These are phyloP conservation scores for Lepidurus packardi DNA, from an alignment of 1,140 invertebrate species.

Conservation along the genomic window DNA sequence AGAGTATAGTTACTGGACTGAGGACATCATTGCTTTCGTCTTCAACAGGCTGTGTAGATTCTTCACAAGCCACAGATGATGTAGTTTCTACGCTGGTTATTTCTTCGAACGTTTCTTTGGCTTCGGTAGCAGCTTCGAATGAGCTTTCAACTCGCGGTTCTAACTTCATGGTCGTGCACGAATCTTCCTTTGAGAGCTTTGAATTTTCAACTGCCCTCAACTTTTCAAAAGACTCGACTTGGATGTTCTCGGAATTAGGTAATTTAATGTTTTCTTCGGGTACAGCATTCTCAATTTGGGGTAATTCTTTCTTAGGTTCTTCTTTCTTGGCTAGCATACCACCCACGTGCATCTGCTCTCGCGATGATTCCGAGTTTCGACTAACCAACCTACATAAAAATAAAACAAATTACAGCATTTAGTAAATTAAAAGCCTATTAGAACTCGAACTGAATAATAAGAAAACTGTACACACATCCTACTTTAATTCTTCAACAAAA, in stretches of 20 bases:
- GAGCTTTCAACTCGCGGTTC: neutral
- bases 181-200: neutral
- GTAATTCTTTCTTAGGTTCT: neutral
- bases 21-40: slow-evolving; percentile 6
- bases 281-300: neutral
- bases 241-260: neutral
- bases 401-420: no score
- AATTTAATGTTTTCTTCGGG: neutral
- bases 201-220: neutral
- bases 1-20: neutral
- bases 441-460: neutral
- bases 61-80: neutral
- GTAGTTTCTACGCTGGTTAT: neutral
- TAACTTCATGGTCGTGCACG: neutral
- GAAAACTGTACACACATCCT: no score
- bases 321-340: slow-evolving; percentile 1
- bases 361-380: neutral
- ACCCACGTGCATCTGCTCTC: neutral
- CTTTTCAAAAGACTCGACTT: neutral
- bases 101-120: neutral
- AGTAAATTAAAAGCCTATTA: neutral
- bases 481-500: neutral
- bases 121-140: neutral
- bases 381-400: neutral
- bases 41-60: neutral